Percentiles rank a stretch among this genome's conserved stretches.
Evolutionary conservation across 2,113 vertebrate species (phyloP).

Genomic region (Sceloporus undulatus): DNA sequence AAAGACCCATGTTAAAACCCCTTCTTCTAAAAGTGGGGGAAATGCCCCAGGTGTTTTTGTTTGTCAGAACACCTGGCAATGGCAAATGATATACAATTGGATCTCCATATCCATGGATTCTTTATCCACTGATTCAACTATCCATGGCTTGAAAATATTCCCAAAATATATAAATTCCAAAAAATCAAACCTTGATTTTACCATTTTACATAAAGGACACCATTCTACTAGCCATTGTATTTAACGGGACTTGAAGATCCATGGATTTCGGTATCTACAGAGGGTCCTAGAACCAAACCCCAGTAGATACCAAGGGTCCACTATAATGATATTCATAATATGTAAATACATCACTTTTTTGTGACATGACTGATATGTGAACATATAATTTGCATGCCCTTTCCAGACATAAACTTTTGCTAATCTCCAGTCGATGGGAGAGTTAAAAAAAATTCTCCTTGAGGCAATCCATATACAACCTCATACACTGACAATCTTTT

Average conservation of each 20-base stretch:
- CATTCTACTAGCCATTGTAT: no score
- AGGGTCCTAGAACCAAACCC: no score
- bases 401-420: slow-evolving; percentile 12
- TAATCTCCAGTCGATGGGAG: slow-evolving; percentile 14
- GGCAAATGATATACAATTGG: neutral
- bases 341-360: neutral
- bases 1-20: neutral
- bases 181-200: no score
- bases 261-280: no score
- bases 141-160: no score
- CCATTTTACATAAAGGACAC: no score
- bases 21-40: neutral
- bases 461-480: slow-evolving; percentile 21
- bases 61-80: neutral
- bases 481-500: slow-evolving; percentile 11
- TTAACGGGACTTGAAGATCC: no score
- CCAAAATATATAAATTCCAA: no score
- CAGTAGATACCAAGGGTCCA: no score
- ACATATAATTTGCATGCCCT: neutral
- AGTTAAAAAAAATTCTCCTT: neutral
- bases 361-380: neutral
- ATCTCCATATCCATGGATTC: no score
- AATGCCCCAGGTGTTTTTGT: neutral
- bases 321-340: neutral
- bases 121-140: no score